A percentile compares a stretch with the other conserved stretches of the same genome.
phyloP scores from a whole-genome alignment of 2,888 invertebrate species.

The Drosophila helvetica region DNA sequence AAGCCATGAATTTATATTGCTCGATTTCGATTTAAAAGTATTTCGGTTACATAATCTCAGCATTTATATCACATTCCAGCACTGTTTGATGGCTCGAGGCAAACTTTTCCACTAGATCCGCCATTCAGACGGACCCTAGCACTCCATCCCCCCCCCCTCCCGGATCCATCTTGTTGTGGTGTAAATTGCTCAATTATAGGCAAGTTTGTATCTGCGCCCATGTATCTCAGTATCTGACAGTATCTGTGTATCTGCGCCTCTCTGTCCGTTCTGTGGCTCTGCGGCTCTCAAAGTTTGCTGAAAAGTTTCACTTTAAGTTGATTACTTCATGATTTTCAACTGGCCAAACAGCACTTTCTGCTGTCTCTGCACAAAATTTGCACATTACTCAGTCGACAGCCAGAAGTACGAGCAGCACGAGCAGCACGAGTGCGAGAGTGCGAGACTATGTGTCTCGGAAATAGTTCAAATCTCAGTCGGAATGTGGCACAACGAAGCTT shows the following conservation, averaged over 20 bases:
- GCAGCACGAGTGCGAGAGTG: too few relatives aligned
- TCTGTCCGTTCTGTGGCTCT: slow-evolving; percentile 2
- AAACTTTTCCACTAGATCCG: slow-evolving; percentile 21
- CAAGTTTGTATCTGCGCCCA: slow-evolving; percentile 40
- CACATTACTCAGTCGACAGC: neutral
- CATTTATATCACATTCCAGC: slow-evolving; percentile 73
- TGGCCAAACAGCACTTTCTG: slow-evolving; percentile 35
- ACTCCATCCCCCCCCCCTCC: neutral
- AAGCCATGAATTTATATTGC: slow-evolving; percentile 77
- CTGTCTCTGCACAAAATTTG: slow-evolving; percentile 1
- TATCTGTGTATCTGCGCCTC: slow-evolving; percentile 27
- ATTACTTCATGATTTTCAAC: slow-evolving; percentile 59
- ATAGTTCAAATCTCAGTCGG: slow-evolving; percentile 1
- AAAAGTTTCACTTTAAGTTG: slow-evolving; percentile 67
- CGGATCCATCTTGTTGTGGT: slow-evolving; percentile 56
- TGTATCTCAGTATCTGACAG: neutral
- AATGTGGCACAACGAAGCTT: too few relatives aligned
- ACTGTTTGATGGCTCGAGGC: slow-evolving; percentile 59
- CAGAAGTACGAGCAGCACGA: slow-evolving; percentile 17
- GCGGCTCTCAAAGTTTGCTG: slow-evolving; percentile 32
- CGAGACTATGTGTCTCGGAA: neutral
- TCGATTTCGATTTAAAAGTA: slow-evolving; percentile 77
- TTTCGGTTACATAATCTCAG: slow-evolving; percentile 75
- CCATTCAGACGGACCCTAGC: slow-evolving; percentile 20
- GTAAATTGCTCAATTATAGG: slow-evolving; percentile 76